phyloP scores from a whole-genome alignment of 2,797 vertebrate genomes.

The Coccyzus lansbergi region DNA sequence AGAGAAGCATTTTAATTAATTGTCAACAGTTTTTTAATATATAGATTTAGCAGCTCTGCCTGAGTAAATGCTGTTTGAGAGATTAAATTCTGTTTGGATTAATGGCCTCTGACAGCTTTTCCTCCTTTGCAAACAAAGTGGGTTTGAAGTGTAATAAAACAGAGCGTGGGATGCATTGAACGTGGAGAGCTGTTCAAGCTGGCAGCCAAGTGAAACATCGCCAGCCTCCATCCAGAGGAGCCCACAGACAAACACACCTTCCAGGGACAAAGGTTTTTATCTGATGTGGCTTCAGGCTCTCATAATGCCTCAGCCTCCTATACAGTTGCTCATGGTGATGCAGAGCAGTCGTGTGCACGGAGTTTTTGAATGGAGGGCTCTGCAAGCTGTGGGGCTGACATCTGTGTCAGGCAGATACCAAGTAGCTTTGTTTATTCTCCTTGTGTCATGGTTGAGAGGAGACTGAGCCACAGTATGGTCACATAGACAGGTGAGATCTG shows the following conservation, averaged over 20 bases:
- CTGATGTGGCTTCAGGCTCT: neutral
- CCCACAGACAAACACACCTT: neutral
- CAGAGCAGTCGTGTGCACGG: accelerated
- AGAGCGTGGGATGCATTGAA: constrained; percentile 47
- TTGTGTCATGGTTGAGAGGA: neutral
- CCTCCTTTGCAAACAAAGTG: constrained; percentile 70
- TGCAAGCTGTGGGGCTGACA: neutral
- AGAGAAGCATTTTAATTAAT: constrained; percentile 65
- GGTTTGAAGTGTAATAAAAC: constrained; percentile 69
- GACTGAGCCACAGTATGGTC: neutral
- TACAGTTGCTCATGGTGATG: neutral
- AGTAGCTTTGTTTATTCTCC: neutral
- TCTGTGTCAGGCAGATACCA: neutral
- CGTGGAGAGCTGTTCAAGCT: constrained; percentile 33
- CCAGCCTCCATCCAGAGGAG: neutral
- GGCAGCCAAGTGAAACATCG: constrained; percentile 4
- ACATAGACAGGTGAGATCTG: neutral
- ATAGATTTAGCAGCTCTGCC: constrained; percentile 60
- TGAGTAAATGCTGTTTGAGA: constrained; percentile 66
- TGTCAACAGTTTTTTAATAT: constrained; percentile 65
- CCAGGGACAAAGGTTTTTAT: neutral
- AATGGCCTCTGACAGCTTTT: constrained; percentile 73
- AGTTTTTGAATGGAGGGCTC: neutral
- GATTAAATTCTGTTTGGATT: constrained; percentile 72
- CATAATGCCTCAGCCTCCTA: neutral